Percentiles rank a stretch among this genome's conserved stretches.
Conservation (phyloP, 2,888 invertebrate species). For the Cryptus viduatorius region DNA sequence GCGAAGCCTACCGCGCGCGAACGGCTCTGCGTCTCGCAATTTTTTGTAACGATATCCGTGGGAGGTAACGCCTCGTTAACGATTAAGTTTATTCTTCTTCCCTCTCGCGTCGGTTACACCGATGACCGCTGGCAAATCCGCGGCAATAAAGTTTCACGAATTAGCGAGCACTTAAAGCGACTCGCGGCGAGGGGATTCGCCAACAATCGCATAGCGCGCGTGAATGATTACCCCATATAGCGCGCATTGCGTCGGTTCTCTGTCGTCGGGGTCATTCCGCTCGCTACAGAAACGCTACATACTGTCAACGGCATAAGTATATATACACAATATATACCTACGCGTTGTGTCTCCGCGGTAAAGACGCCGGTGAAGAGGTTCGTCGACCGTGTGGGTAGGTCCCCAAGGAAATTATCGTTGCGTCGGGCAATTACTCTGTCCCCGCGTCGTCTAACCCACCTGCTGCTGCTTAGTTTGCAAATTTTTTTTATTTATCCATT, state of each 20-base stretch:
- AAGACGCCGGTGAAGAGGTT: slow-evolving; percentile 57
- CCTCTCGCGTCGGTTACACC: slow-evolving; percentile 16
- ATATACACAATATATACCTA: not conserved
- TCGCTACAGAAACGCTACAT: slow-evolving; percentile 46
- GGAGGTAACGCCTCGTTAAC: slow-evolving; percentile 50
- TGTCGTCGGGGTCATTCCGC: slow-evolving; percentile 41
- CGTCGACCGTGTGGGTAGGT: slow-evolving; percentile 66
- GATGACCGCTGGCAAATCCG: slow-evolving; percentile 53
- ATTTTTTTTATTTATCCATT: slow-evolving; percentile 40
- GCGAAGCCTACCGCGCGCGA: not conserved
- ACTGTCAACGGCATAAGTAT: slow-evolving; percentile 26
- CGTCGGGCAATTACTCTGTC: slow-evolving; percentile 64
- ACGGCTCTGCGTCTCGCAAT: slow-evolving; percentile 2
- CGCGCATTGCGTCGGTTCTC: slow-evolving; percentile 27
- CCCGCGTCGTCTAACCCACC: slow-evolving; percentile 56
- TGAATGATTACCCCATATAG: slow-evolving; percentile 57
- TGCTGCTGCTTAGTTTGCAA: slow-evolving; percentile 53
- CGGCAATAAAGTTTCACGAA: slow-evolving; percentile 67
- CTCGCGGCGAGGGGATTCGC: slow-evolving; percentile 23
- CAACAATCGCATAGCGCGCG: slow-evolving; percentile 55
- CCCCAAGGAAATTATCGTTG: slow-evolving; percentile 68
- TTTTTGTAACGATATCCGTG: slow-evolving; percentile 32
- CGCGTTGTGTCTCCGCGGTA: slow-evolving; percentile 16
- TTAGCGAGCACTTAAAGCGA: slow-evolving; percentile 67
- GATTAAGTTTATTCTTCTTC: not conserved